Evolutionary conservation across 2,888 invertebrate species (phyloP), one percentile per base, ranked within the genome.

Genomic region (Eupeodes luniger): DNA sequence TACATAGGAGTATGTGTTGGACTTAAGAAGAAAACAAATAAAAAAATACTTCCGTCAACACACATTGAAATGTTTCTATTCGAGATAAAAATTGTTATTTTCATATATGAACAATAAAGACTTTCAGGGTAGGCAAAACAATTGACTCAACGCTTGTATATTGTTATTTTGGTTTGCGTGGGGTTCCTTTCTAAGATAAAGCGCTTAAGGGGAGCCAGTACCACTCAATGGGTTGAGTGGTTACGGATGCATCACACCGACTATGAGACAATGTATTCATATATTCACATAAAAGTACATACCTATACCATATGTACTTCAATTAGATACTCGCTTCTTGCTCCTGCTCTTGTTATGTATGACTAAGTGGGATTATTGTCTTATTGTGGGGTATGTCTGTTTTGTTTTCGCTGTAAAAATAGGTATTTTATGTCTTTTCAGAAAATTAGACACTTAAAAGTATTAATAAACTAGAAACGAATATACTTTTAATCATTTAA

Each of bases 91-190:
- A 76, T 53, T 75, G 27, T 75, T 81, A 53, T 86, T 70, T 55
- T 72, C 69, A 40, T 40, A 69, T 51, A 51, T 47, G 12, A 57
- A 47, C 69, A 72, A 59, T 49, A 55, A 61, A 19, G 9, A 12
- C 47, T 66, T 19, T 66, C 19, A 67, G 53, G 57, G 70, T 51
- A 34, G 59, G 16, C 44, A 69, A 69, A 64, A 82, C 86, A 86
- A 82, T 86, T 86, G 86, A 70, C 82, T 75, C 79, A 64, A 70
- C 34, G 75, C 44, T 61, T 59, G 34, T 44, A 44, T 82, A 75
- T 86, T 82, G 75, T 86, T 64, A 62, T 27, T 47, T 69, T 51
- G 53, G 62, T 69, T 78, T 66, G 59, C 64, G 61, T 57, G 69
- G 34, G 34, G 75, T 27, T 69, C 75, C 40, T 49, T 76, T 76